Evolutionary conservation across 2,888 invertebrate genomes (phyloP).

Genomic region (Nysson spinosus): DNA sequence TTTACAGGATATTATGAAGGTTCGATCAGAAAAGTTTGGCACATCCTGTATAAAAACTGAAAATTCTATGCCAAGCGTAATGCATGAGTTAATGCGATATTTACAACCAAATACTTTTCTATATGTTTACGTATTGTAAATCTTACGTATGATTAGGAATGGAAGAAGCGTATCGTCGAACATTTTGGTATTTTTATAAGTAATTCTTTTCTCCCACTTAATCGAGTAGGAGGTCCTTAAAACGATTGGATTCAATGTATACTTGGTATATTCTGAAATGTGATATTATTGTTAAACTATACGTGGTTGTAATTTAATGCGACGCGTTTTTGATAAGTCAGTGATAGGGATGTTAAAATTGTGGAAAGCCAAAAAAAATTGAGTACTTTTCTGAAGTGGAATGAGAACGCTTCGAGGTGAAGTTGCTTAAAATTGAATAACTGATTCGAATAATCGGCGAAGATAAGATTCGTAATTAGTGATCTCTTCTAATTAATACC

Average conservation of each 20-base stretch:
- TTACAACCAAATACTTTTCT: constrained; percentile 1
- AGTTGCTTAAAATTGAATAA: constrained; percentile 39
- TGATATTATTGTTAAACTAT: constrained; percentile 51
- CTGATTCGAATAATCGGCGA: constrained; percentile 34
- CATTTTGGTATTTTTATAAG: constrained; percentile 49
- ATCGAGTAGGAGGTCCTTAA: constrained; percentile 11
- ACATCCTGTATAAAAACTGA: too few relatives aligned
- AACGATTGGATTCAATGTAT: constrained; percentile 25
- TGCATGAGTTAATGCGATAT: constrained; percentile 10
- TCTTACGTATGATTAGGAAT: constrained; percentile 30
- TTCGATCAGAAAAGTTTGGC: too few relatives aligned
- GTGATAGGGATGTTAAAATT: constrained; percentile 19
- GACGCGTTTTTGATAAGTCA: constrained; percentile 27
- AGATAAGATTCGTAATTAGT: constrained; percentile 11
- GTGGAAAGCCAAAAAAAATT: constrained; percentile 10
- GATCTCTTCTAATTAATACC: constrained; percentile 22
- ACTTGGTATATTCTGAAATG: constrained; percentile 40
- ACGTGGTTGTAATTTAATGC: constrained; percentile 26
- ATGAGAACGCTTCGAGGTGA: constrained; percentile 27
- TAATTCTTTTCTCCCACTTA: too few relatives aligned
- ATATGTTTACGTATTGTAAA: background rate
- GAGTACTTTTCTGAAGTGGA: constrained; percentile 19
- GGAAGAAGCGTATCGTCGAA: constrained; percentile 35
- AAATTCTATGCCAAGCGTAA: constrained; percentile 49
- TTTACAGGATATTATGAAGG: constrained; percentile 8